A percentile compares a stretch with the other conserved stretches of the same genome.
Conservation (phyloP, 2,888 invertebrate genomes). For the Chromoteleia sp. region DNA sequence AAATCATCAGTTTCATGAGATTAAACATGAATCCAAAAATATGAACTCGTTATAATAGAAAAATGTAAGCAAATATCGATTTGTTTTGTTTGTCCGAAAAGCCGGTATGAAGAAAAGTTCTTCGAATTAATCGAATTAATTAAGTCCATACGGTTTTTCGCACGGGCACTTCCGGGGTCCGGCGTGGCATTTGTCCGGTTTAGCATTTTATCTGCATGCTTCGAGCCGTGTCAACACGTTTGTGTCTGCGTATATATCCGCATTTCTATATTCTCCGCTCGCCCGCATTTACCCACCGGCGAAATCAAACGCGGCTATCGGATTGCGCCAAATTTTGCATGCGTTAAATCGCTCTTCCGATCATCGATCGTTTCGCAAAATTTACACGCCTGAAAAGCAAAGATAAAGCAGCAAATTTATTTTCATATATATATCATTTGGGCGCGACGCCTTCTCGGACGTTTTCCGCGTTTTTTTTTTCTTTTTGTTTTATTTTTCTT, state of each 20-base stretch:
- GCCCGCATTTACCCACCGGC: slow-evolving; percentile 48
- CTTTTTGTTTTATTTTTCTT: too few relatives aligned
- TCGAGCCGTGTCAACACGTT: slow-evolving; percentile 47
- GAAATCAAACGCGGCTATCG: slow-evolving; percentile 63
- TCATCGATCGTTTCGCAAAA: slow-evolving; percentile 50
- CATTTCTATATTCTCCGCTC: slow-evolving; percentile 44
- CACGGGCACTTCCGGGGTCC: not conserved
- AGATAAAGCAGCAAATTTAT: slow-evolving; percentile 50
- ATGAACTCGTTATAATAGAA: too few relatives aligned
- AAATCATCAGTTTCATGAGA: too few relatives aligned
- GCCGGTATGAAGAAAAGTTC: too few relatives aligned
- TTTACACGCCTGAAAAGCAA: slow-evolving; percentile 51
- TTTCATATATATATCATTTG: slow-evolving; percentile 16
- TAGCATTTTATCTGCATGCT: slow-evolving; percentile 38
- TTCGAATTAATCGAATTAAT: slow-evolving; percentile 26
- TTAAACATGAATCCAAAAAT: too few relatives aligned
- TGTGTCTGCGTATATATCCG: slow-evolving; percentile 30
- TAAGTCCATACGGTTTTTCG: slow-evolving; percentile 16
- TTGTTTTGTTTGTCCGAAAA: too few relatives aligned
- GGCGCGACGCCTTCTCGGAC: too few relatives aligned
- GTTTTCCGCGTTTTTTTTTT: not conserved
- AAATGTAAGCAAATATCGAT: too few relatives aligned
- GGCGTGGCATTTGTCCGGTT: slow-evolving; percentile 21
- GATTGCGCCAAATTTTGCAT: slow-evolving; percentile 63
- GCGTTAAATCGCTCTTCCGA: slow-evolving; percentile 66